Conservation (phyloP, 1,140 invertebrate genomes). For the Cecropterus lyciades region DNA sequence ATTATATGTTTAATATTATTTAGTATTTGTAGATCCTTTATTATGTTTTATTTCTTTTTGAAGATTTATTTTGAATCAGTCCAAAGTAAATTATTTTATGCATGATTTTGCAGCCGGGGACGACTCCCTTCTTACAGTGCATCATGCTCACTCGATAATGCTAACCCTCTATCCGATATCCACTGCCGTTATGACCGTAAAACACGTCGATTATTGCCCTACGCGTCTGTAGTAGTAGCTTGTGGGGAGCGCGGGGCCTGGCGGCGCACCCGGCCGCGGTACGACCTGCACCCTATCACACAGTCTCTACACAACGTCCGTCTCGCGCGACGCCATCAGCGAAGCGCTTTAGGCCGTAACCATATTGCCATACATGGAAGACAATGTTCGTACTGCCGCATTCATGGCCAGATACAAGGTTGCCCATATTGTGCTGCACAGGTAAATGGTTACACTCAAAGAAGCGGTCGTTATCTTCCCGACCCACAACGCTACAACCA, state of each 20-base stretch:
- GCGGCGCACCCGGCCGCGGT: slow-evolving; percentile 18
- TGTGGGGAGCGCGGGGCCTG: slow-evolving; percentile 20
- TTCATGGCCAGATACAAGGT: slow-evolving; percentile 2
- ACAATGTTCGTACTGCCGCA: slow-evolving; percentile 6
- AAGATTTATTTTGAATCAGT: background rate
- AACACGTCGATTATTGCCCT: slow-evolving; percentile 25
- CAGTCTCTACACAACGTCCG: slow-evolving; percentile 13
- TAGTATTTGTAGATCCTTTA: too few species aligned
- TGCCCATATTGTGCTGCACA: slow-evolving; percentile 13
- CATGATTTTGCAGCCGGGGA: slow-evolving; percentile 51
- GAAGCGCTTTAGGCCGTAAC: slow-evolving; percentile 1
- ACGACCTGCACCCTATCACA: slow-evolving; percentile 19
- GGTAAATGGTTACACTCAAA: slow-evolving; percentile 10
- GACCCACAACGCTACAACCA: slow-evolving; percentile 2
- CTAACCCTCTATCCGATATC: slow-evolving; percentile 25
- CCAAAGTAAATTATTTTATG: slow-evolving; percentile 38
- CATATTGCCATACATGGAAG: background rate
- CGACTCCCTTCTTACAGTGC: slow-evolving; percentile 39
- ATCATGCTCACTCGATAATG: slow-evolving; percentile 32
- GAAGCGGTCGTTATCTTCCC: slow-evolving; percentile 11
- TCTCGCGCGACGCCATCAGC: slow-evolving; percentile 8
- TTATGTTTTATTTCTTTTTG: background rate
- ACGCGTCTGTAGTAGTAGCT: slow-evolving; percentile 29
- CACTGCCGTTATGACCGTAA: slow-evolving; percentile 31
- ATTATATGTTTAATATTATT: too few species aligned